phyloP scores from a whole-genome alignment of 2,888 invertebrate genomes.

The Philereme transversata region DNA sequence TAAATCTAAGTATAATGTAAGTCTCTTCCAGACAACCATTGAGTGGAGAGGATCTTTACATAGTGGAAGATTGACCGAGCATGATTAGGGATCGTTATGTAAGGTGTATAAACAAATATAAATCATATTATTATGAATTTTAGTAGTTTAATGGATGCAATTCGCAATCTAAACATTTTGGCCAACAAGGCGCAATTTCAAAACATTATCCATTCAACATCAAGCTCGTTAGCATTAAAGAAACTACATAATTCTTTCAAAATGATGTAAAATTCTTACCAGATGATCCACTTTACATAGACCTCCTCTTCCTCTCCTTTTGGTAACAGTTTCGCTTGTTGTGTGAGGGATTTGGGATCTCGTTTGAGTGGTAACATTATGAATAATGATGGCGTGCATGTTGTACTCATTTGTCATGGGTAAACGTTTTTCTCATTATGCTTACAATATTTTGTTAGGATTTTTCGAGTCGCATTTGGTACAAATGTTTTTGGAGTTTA shows the following conservation, averaged over 20 bases:
- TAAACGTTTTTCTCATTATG: conserved; percentile 73
- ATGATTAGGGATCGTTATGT: too few species aligned
- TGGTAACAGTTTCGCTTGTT: conserved; percentile 10
- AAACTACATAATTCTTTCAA: conserved; percentile 65
- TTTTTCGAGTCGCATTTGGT: conserved; percentile 1
- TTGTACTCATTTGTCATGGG: conserved; percentile 64
- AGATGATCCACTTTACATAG: conserved; percentile 52
- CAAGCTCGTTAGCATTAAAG: conserved; percentile 46
- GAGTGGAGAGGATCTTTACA: too few species aligned
- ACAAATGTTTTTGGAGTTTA: too few species aligned
- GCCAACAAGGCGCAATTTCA: not conserved
- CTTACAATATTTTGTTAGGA: conserved; percentile 18
- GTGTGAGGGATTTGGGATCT: conserved; percentile 41
- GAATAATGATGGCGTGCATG: conserved; percentile 67
- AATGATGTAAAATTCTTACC: conserved; percentile 64
- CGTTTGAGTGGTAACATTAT: conserved; percentile 56
- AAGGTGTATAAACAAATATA: too few species aligned
- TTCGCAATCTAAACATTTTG: not conserved
- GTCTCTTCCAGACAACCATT: too few species aligned
- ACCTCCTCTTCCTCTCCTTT: conserved; percentile 38
- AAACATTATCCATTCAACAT: conserved; percentile 31
- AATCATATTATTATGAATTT: too few species aligned
- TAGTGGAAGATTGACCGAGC: too few species aligned
- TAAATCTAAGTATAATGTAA: too few species aligned
- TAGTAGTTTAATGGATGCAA: too few species aligned